phyloP scores from a whole-genome alignment of 2,113 vertebrate genomes.

The Neogobius melanostomus region DNA sequence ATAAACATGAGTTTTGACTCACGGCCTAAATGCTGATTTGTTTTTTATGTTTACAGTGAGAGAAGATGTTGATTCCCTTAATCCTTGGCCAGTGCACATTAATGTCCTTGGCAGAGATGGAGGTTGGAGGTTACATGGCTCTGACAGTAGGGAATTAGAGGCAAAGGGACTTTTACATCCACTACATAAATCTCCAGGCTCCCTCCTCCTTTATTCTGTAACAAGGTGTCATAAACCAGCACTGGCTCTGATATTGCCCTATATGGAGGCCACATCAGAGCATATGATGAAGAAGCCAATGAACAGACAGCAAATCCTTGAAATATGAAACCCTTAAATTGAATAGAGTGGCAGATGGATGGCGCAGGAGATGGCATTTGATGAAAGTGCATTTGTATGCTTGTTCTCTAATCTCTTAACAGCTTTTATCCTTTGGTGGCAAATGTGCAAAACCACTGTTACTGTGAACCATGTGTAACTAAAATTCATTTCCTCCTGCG shows the following conservation, averaged over 20 bases:
- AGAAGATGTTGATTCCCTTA: neutral
- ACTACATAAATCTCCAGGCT: conserved; percentile 8
- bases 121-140: neutral
- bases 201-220: conserved; percentile 7
- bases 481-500: neutral
- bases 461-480: neutral
- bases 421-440: neutral
- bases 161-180: conserved; percentile 6
- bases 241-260: conserved; percentile 23
- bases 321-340: neutral
- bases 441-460: neutral
- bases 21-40: too few species aligned
- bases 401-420: neutral
- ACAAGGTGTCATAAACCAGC: conserved; percentile 10
- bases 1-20: too few species aligned
- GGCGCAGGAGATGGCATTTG: neutral
- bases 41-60: neutral
- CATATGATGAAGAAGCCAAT: neutral
- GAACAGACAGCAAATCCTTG: conserved; percentile 2
- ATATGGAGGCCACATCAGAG: neutral
- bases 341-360: neutral
- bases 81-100: neutral
- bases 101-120: neutral
- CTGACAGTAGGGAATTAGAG: conserved; percentile 3
- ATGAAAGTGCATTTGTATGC: neutral